Evolutionary conservation across 1,140 invertebrate species (phyloP).

Genomic region (Atopsyche davidsoni): DNA sequence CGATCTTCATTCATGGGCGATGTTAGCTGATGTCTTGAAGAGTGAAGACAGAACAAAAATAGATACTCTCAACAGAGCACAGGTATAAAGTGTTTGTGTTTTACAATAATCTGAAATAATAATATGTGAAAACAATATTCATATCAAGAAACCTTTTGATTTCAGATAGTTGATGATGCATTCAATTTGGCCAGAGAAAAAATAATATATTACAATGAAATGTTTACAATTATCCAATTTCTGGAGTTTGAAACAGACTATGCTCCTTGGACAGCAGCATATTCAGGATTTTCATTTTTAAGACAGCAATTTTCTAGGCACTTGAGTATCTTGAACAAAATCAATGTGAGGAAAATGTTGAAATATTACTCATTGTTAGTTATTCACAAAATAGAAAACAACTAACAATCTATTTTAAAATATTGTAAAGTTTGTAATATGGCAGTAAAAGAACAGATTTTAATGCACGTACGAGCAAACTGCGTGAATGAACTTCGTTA

Average conservation of each 20-base stretch:
- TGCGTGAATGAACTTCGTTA: no score
- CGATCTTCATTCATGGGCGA: constrained; percentile 60
- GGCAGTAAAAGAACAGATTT: no score
- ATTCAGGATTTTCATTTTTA: constrained; percentile 47
- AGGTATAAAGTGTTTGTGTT: constrained; percentile 34
- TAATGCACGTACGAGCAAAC: no score
- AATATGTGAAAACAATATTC: neutral
- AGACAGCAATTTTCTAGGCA: constrained; percentile 34
- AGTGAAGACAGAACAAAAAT: constrained; percentile 51
- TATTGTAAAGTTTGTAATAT: no score
- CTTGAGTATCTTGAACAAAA: constrained; percentile 27
- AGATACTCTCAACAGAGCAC: constrained; percentile 66
- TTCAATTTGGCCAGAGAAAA: constrained; percentile 55
- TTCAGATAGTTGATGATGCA: constrained; percentile 74
- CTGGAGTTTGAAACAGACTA: constrained; percentile 57
- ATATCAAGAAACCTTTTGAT: no score
- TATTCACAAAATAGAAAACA: no score
- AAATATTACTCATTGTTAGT: no score
- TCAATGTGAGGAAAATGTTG: no score
- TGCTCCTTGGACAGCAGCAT: constrained; percentile 62
- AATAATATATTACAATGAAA: constrained; percentile 43
- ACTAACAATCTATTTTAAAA: no score
- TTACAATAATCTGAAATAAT: neutral
- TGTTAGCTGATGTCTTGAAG: constrained; percentile 49
- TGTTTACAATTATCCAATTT: constrained; percentile 55